Conservation (phyloP, 2,888 invertebrate genomes). For the Phrixothrix hirtus region DNA sequence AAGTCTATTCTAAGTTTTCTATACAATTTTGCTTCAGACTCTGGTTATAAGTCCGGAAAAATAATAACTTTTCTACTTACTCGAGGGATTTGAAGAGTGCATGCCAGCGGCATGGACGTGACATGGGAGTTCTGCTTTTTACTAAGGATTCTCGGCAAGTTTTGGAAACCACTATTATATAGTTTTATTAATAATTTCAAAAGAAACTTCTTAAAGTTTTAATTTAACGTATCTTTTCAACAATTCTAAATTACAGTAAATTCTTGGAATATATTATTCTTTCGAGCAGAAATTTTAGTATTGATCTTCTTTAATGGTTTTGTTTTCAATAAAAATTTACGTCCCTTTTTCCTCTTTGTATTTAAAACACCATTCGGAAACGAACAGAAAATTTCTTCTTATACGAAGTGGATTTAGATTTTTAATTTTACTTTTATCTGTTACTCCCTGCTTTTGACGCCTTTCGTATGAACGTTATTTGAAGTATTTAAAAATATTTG, state of each 20-base stretch:
- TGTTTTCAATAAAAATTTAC: constrained; percentile 6
- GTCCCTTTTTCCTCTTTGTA: constrained; percentile 3
- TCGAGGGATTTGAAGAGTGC: constrained; percentile 42
- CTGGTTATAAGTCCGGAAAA: constrained; percentile 41
- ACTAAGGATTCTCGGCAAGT: constrained; percentile 14
- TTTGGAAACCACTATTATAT: constrained; percentile 9
- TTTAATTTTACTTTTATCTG: constrained; percentile 19
- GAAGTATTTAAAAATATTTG: too few species aligned
- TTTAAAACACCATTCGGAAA: constrained; percentile 11
- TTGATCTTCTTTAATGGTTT: too few species aligned
- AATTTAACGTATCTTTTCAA: too few species aligned
- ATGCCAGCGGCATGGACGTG: constrained; percentile 42
- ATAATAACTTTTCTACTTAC: constrained; percentile 48
- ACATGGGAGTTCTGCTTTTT: constrained; percentile 34
- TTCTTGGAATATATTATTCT: too few species aligned
- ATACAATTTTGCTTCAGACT: constrained; percentile 17
- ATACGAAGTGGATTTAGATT: constrained; percentile 17
- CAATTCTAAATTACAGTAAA: too few species aligned
- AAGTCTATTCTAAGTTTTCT: constrained; percentile 7
- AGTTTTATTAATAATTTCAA: constrained; percentile 2
- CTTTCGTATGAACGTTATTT: too few species aligned
- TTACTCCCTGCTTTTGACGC: too few species aligned
- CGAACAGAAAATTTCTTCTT: constrained; percentile 18
- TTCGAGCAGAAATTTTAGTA: too few species aligned
- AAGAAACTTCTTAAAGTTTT: too few species aligned